These are phyloP conservation scores for Drosophila baimaii DNA, from an alignment of 1,140 invertebrate species.

Conservation along the genomic window DNA sequence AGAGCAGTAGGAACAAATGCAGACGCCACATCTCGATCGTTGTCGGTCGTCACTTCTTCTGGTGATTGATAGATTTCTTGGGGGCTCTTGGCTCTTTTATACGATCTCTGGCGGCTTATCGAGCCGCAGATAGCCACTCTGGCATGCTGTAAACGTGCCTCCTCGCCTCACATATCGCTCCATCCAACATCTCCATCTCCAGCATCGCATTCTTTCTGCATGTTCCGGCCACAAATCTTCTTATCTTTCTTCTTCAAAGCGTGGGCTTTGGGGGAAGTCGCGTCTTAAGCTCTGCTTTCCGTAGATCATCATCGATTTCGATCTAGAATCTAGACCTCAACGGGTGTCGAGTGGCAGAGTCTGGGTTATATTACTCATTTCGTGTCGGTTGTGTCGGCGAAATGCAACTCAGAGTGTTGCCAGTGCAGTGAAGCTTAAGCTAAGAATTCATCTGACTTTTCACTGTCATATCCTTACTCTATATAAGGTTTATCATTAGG, in stretches of 20 bases:
- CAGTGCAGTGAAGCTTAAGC: no score
- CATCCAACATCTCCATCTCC: conserved; percentile 11
- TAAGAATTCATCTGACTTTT: no score
- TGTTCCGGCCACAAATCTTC: conserved; percentile 14
- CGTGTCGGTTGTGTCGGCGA: no score
- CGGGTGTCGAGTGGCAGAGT: not conserved
- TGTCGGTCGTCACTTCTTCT: conserved; percentile 3
- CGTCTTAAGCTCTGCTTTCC: not conserved
- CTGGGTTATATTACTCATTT: not conserved
- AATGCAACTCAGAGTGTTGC: no score
- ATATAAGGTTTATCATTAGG: not conserved
- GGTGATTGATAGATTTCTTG: conserved; percentile 37
- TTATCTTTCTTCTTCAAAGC: no score
- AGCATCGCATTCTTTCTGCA: conserved; percentile 45
- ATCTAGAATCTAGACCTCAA: not conserved
- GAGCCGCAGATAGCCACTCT: not conserved
- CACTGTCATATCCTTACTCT: not conserved
- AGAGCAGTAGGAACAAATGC: conserved; percentile 68
- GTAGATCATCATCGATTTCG: conserved; percentile 1
- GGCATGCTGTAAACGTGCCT: conserved; percentile 51
- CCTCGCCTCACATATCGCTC: not conserved
- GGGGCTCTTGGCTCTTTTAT: conserved; percentile 31
- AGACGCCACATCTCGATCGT: conserved; percentile 63
- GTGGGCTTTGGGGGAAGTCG: conserved; percentile 16
- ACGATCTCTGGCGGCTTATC: conserved; percentile 22